A percentile compares a stretch with the other conserved stretches of the same genome.
Conservation (phyloP, 2,113 vertebrate species). For the Neoarius graeffei region DNA sequence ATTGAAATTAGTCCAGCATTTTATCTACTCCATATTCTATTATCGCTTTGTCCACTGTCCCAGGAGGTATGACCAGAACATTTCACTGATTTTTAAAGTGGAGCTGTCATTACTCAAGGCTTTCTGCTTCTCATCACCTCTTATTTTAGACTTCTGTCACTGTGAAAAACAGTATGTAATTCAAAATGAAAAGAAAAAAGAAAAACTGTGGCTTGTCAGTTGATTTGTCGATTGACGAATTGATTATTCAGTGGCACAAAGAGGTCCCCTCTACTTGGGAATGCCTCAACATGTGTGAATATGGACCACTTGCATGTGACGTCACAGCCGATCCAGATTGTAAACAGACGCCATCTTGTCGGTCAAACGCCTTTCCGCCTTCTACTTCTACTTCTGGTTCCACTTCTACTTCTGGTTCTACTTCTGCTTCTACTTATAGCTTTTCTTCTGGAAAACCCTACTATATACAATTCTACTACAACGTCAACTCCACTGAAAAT, state of each 20-base stretch:
- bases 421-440: no score
- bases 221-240: neutral
- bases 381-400: no score
- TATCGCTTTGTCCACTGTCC: neutral
- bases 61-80: neutral
- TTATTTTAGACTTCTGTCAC: neutral
- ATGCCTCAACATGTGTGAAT: slow-evolving; percentile 43
- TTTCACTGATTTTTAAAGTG: neutral
- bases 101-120: neutral
- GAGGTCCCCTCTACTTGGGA: slow-evolving; percentile 17
- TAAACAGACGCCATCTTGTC: no score
- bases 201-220: neutral
- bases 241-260: neutral
- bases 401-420: no score
- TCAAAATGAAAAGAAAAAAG: neutral
- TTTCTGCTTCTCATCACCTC: neutral
- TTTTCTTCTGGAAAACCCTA: no score
- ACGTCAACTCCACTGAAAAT: no score
- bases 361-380: no score
- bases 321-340: no score
- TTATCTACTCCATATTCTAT: neutral
- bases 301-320: no score
- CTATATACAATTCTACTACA: no score
- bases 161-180: no score
- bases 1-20: neutral